Conservation (phyloP, 35 echinoderm and acorn worm genomes). For the Apostichopus parvimensis region DNA sequence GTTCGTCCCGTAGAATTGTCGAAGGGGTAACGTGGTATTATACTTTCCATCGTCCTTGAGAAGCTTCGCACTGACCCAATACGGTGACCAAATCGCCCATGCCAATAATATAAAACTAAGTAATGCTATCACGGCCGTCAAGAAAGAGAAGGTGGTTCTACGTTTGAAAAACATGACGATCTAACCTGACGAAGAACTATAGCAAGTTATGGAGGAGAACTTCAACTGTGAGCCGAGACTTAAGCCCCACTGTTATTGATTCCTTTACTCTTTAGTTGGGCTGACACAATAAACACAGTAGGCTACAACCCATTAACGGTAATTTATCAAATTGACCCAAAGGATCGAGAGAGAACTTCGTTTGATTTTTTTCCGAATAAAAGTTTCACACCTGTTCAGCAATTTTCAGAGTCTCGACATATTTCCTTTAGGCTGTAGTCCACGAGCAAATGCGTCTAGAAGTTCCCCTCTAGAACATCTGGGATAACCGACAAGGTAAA, state of each 20-base stretch:
- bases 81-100: constrained; percentile 50
- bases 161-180: constrained; percentile 62
- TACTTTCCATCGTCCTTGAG: constrained; percentile 27
- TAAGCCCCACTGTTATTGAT: neutral
- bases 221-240: neutral
- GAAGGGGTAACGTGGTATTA: constrained; percentile 49
- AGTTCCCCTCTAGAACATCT: too few relatives aligned
- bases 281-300: neutral
- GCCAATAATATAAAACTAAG: constrained; percentile 67
- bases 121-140: constrained; percentile 61
- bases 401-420: too few relatives aligned
- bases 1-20: constrained; percentile 53
- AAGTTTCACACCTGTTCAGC: too few relatives aligned
- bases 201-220: neutral
- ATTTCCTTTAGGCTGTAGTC: too few relatives aligned
- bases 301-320: neutral
- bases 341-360: neutral
- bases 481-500: neutral
- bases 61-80: constrained; percentile 64
- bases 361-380: too few relatives aligned
- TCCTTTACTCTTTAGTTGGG: neutral
- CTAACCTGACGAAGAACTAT: neutral
- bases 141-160: constrained; percentile 70
- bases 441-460: too few relatives aligned
- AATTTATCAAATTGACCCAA: neutral